Percentiles rank a stretch among this genome's conserved stretches.
phyloP scores from a whole-genome alignment of 2,113 vertebrate genomes.

The Semnornis frantzii region DNA sequence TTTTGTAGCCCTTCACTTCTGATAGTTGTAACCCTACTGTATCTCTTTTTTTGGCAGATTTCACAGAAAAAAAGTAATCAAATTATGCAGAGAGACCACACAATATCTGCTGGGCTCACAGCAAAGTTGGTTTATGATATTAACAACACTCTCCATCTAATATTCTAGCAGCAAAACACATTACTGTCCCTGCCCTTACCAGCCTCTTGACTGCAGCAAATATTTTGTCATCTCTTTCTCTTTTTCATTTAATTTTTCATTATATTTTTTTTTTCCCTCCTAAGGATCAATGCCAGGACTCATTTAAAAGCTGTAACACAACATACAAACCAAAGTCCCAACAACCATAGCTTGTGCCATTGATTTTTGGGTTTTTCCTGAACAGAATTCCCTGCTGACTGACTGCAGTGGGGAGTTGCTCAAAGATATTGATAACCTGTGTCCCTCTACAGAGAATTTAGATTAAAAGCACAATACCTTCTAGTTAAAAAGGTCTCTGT shows the following conservation, averaged over 20 bases:
- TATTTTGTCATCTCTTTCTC: constrained; percentile 24
- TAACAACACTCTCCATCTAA: neutral
- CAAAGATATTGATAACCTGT: neutral
- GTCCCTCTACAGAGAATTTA: neutral
- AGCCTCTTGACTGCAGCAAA: neutral
- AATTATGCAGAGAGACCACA: neutral
- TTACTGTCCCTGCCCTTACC: neutral
- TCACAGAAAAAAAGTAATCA: neutral
- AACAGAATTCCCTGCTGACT: constrained; percentile 18
- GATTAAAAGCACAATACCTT: neutral
- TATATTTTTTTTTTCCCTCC: neutral
- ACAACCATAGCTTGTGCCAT: neutral
- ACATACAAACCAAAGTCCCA: neutral
- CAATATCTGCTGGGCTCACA: neutral
- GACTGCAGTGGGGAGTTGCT: neutral
- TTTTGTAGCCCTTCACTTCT: neutral
- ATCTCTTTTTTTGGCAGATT: neutral
- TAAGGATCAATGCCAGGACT: constrained; percentile 12
- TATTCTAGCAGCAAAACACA: neutral
- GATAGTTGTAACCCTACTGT: neutral
- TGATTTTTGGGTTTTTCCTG: neutral
- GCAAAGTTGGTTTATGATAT: constrained; percentile 10
- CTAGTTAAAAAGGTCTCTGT: neutral
- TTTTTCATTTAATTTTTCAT: constrained; percentile 18
- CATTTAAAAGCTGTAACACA: constrained; percentile 4